Conservation (phyloP, 2,113 vertebrate species). For the Camelus dromedarius region DNA sequence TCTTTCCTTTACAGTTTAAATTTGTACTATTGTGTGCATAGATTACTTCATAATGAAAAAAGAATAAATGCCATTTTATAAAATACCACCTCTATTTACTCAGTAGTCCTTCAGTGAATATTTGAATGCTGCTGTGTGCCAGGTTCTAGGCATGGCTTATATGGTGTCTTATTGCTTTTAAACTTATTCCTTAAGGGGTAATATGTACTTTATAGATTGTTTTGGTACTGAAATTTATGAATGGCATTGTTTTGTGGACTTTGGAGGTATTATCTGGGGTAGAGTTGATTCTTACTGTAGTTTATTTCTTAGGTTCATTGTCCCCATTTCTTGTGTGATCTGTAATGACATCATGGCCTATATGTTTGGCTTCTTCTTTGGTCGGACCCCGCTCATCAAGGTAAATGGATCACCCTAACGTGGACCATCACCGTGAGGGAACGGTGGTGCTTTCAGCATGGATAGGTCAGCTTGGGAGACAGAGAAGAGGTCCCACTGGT, state of each 20-base stretch:
- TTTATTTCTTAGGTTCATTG: conserved; percentile 93
- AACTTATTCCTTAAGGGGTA: not conserved
- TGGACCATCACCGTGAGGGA: accelerated
- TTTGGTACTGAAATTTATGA: not conserved
- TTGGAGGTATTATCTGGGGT: not conserved
- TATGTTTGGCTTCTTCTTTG: conserved; percentile 99
- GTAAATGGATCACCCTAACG: conserved; percentile 81
- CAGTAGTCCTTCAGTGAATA: not conserved
- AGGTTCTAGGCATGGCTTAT: not conserved
- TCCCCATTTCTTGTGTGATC: conserved; percentile 99
- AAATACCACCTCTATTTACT: not conserved
- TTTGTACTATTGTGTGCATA: not conserved
- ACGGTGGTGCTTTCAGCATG: not conserved
- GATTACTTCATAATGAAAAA: conserved; percentile 2
- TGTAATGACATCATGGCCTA: conserved; percentile 99
- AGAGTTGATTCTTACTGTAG: not conserved
- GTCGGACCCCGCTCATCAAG: conserved; percentile 98
- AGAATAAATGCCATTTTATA: not conserved
- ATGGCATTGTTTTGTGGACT: not conserved
- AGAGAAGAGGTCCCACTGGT: not conserved
- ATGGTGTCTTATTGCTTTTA: conserved; percentile 7
- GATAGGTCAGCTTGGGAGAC: not conserved
- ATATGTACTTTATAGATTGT: not conserved
- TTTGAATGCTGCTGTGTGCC: not conserved
- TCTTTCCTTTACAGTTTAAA: not conserved